These are phyloP conservation scores for Deroptyus accipitrinus DNA, from an alignment of 2,113 vertebrate genomes.

Conservation along the genomic window DNA sequence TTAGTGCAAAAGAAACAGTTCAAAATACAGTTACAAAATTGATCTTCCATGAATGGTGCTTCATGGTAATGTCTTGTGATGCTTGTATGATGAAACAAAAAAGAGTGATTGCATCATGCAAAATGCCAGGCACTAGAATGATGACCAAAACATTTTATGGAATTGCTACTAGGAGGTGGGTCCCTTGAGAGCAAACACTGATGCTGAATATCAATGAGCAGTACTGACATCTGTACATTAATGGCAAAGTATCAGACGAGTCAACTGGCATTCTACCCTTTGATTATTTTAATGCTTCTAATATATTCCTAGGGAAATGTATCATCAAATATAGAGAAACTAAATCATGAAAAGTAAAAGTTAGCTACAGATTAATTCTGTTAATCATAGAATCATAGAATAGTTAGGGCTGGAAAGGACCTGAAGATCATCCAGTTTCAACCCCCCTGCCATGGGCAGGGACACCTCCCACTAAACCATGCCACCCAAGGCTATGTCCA, in stretches of 20 bases:
- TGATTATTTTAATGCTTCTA: not conserved
- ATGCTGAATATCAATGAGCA: not conserved
- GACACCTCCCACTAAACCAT: no score
- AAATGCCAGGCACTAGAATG: not conserved
- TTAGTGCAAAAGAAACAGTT: not conserved
- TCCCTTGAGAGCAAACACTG: not conserved
- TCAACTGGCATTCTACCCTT: not conserved
- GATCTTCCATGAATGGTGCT: not conserved
- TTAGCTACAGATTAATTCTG: conserved; percentile 2
- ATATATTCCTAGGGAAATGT: not conserved
- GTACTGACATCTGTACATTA: not conserved
- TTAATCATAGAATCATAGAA: not conserved
- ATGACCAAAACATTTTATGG: not conserved
- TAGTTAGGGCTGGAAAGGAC: no score
- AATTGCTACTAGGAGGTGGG: not conserved
- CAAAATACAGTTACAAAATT: not conserved
- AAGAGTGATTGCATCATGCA: not conserved
- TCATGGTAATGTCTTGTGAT: not conserved
- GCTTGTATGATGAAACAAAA: not conserved
- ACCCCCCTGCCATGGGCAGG: no score
- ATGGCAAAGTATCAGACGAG: not conserved
- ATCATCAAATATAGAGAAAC: not conserved
- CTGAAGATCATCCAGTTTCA: no score
- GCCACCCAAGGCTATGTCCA: no score
- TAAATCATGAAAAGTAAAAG: not conserved